Evolutionary conservation across 2,888 invertebrate genomes (phyloP).

Genomic region (Monopis laevigella): DNA sequence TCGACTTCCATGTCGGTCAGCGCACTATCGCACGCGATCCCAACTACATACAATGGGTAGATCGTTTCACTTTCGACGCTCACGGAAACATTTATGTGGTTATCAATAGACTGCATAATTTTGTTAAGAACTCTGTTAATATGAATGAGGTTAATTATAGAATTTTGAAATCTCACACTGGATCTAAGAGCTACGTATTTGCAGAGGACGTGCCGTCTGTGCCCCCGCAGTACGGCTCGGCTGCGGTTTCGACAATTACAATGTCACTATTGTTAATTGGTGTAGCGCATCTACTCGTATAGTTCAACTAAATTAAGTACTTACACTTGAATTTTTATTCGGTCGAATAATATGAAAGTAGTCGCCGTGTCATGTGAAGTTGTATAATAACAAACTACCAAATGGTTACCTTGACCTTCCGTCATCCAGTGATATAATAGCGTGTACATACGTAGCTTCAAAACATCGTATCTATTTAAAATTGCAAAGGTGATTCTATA

Average conservation of each 20-base stretch:
- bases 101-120: conserved; percentile 74
- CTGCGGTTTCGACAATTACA: conserved; percentile 32
- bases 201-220: conserved; percentile 38
- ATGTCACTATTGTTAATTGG: conserved; percentile 38
- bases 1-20: conserved; percentile 67
- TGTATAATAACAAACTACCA: conserved; percentile 2
- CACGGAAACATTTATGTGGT: conserved; percentile 73
- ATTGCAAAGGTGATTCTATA: too few species aligned
- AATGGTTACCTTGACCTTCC: conserved; percentile 58
- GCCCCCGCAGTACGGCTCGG: conserved; percentile 28
- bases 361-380: conserved; percentile 29
- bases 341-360: conserved; percentile 27
- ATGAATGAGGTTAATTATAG: conserved; percentile 72
- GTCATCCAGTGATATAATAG: conserved; percentile 59
- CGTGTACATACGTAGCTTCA: too few species aligned
- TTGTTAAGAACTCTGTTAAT: conserved; percentile 69
- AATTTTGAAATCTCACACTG: conserved; percentile 68
- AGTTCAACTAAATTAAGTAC: conserved; percentile 27
- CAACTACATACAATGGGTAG: conserved; percentile 77
- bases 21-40: conserved; percentile 73
- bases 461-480: too few species aligned
- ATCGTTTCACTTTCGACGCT: conserved; percentile 74
- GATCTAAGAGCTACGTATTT: conserved; percentile 72
- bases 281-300: conserved; percentile 47
- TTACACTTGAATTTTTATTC: not conserved